Evolutionary conservation across 2,797 vertebrate species (phyloP).

Genomic region (Enteromius radiatus): DNA sequence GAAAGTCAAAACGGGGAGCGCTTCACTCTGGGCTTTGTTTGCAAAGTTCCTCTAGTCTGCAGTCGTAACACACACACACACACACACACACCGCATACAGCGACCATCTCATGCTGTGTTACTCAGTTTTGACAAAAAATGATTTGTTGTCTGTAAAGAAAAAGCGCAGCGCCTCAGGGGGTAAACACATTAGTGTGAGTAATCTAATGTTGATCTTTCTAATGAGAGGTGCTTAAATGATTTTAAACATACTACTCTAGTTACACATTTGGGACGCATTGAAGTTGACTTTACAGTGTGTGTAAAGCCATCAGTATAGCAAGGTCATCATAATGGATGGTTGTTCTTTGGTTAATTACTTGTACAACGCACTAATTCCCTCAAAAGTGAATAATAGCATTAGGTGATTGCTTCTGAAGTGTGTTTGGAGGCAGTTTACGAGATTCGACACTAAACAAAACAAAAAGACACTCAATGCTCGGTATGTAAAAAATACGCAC

Average conservation of each 20-base stretch:
- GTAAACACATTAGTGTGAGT: conserved; percentile 74
- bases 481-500: not conserved
- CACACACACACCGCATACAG: not conserved
- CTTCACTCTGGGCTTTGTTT: conserved; percentile 75
- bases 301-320: conserved; percentile 50
- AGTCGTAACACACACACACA: conserved; percentile 61
- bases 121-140: conserved; percentile 76
- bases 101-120: conserved; percentile 67
- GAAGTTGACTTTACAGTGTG: conserved; percentile 51
- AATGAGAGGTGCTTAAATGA: conserved; percentile 75
- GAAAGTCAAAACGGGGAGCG: conserved; percentile 78
- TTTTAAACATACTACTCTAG: conserved; percentile 73
- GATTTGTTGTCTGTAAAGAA: conserved; percentile 76
- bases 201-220: conserved; percentile 80
- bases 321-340: conserved; percentile 58
- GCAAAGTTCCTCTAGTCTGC: conserved; percentile 73
- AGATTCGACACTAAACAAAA: not conserved
- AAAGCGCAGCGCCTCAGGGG: conserved; percentile 67
- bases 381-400: conserved; percentile 31
- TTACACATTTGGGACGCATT: conserved; percentile 54
- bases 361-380: conserved; percentile 38
- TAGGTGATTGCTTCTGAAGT: not conserved
- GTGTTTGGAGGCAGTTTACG: not conserved
- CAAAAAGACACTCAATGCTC: not conserved
- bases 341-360: conserved; percentile 56